Evolutionary conservation across 1,140 invertebrate genomes (phyloP), one percentile per base, ranked within the genome.

Genomic region (Bombus cullumanus): DNA sequence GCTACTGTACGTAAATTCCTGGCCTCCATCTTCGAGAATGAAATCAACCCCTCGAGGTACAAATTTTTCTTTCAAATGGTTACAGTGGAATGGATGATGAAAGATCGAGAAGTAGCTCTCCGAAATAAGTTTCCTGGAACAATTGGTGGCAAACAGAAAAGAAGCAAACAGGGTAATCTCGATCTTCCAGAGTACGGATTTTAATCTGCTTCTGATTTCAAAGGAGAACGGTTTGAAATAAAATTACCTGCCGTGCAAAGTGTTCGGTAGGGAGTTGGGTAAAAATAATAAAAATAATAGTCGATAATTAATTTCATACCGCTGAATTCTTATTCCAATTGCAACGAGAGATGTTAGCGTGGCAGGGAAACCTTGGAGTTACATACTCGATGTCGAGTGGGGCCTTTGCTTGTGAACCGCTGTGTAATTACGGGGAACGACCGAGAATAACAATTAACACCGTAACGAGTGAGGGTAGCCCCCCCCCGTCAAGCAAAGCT

Each of bases 381-480:
- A 59, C 25, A 47, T 39, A 53, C 41, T 76, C 66, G 75, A 57
- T 31, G 82, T 76, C 82, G 82, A 71, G 25, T 8, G 31, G 28
- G 31, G 64, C 41, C 62, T 57, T 53, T 39, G 75, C 66, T 43
- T 41, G 47, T 59, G 73, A 73, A 68, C 47, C 76, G 66, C 18
- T 12, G 66, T 47, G 75, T 84, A 80, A 80, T 72, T 84, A 79
- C 83, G 59, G 47, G 25, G 37, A 80, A 78, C 75, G 57, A 62
- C 15, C 83, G 83, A 71, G 83, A 84, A 80, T 71, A 77, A 83
- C 73, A 83, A 83, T 83, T 83, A 83, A 83, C 81, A 69, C 81
- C 37, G 62, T 76, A 83, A 77, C 74, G 31, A 47, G 73, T 39
- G 43, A 68, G 74, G 62, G 73, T 53, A n/a, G 43, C 34, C 69